Conservation (phyloP, 2,797 vertebrate genomes). For the Enteromius mattozi region DNA sequence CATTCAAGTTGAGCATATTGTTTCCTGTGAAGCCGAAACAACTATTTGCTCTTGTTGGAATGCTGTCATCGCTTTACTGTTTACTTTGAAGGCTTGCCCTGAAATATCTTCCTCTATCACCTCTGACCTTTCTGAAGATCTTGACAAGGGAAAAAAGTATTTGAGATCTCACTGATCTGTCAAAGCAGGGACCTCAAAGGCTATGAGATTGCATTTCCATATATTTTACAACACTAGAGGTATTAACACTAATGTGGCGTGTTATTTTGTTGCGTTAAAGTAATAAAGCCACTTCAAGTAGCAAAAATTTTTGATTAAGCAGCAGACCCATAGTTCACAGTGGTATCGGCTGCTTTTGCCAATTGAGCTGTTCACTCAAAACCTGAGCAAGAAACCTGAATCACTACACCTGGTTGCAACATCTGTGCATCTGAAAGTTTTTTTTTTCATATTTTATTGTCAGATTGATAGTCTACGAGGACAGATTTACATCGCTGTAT, state of each 20-base stretch:
- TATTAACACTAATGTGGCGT: not conserved
- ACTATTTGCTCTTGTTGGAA: not conserved
- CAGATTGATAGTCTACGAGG: not conserved
- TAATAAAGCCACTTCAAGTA: constrained; percentile 45
- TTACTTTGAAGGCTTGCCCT: constrained; percentile 23
- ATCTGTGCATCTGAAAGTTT: constrained; percentile 7
- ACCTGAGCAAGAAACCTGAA: not conserved
- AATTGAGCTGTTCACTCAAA: not conserved
- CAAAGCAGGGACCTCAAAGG: not conserved
- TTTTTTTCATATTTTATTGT: not conserved
- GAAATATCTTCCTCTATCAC: constrained; percentile 1
- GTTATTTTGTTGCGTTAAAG: constrained; percentile 16
- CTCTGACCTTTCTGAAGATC: constrained; percentile 16
- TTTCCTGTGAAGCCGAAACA: not conserved
- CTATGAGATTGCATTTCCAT: constrained; percentile 2
- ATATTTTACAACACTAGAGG: not conserved
- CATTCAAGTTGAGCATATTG: not conserved
- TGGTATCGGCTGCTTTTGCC: not conserved
- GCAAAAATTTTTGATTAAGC: not conserved
- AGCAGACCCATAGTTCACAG: not conserved
- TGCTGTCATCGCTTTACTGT: not conserved
- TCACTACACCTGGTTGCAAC: constrained; percentile 14
- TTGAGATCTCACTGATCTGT: constrained; percentile 1
- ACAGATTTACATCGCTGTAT: constrained; percentile 32
- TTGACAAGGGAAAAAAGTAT: not conserved